phyloP scores from a whole-genome alignment of 2,113 vertebrate species.

The Vulpes vulpes region DNA sequence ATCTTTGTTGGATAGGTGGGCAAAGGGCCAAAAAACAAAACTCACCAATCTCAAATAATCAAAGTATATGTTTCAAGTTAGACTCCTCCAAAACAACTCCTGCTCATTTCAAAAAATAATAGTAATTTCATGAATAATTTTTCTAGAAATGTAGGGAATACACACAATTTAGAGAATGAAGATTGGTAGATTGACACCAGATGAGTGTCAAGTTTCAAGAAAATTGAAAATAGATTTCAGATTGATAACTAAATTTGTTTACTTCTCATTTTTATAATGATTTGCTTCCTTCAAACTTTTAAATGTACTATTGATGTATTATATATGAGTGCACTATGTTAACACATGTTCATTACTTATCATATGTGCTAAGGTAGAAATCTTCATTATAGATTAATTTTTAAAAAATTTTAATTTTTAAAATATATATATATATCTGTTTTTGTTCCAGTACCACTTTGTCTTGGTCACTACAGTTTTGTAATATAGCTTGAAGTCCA shows the following conservation, averaged over 20 bases:
- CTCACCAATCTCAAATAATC: not conserved
- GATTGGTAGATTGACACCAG: not conserved
- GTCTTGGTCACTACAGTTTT: not conserved
- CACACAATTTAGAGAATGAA: not conserved
- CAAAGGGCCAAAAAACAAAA: not conserved
- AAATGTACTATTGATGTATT: not conserved
- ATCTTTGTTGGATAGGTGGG: not conserved
- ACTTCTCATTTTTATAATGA: not conserved
- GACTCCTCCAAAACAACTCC: not conserved
- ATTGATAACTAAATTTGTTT: not conserved
- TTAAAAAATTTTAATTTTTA: not conserved
- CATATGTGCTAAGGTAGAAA: not conserved
- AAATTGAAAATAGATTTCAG: not conserved
- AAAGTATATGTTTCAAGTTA: not conserved
- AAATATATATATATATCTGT: not conserved
- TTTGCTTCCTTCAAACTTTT: not conserved
- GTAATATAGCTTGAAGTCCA: not conserved
- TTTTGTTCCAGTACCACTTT: not conserved
- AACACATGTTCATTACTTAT: not conserved
- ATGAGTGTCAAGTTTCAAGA: not conserved
- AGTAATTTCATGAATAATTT: not conserved
- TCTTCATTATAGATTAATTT: not conserved
- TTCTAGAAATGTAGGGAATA: not conserved
- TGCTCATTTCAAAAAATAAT: not conserved
- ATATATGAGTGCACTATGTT: not conserved